Evolutionary conservation across 2,888 invertebrate species (phyloP).

Genomic region (Zaprionus obscuricornis): DNA sequence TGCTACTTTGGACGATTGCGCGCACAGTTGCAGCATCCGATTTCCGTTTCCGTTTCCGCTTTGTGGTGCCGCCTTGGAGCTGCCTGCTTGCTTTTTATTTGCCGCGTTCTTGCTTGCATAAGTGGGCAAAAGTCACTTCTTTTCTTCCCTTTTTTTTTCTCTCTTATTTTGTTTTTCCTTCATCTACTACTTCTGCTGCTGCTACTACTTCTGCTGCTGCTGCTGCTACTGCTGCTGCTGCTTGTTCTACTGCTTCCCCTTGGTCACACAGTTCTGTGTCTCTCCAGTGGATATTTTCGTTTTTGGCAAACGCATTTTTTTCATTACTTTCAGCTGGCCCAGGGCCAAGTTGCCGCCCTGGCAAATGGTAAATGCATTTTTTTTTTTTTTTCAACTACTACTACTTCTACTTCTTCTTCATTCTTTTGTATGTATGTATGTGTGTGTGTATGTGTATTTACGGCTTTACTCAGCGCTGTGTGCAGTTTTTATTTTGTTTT

Average conservation of each 20-base stretch:
- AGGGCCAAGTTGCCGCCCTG: slow-evolving; percentile 57
- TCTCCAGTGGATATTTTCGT: slow-evolving; percentile 45
- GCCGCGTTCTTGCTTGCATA: slow-evolving; percentile 68
- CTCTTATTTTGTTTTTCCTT: too few relatives aligned
- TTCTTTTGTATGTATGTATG: slow-evolving; percentile 37
- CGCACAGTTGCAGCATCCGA: slow-evolving; percentile 76
- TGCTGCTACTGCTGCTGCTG: slow-evolving; percentile 14
- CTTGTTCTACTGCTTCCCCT: slow-evolving; percentile 13
- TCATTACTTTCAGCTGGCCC: slow-evolving; percentile 71
- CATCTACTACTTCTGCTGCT: too few relatives aligned
- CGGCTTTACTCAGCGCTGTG: slow-evolving; percentile 24
- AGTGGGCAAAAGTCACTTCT: slow-evolving; percentile 66
- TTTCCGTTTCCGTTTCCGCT: slow-evolving; percentile 78
- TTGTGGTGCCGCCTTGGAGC: slow-evolving; percentile 70
- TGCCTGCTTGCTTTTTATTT: slow-evolving; percentile 70
- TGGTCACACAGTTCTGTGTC: too few relatives aligned
- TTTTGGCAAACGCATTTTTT: slow-evolving; percentile 75
- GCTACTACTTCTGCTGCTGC: too few relatives aligned
- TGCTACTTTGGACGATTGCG: slow-evolving; percentile 59
- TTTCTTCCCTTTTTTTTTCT: too few relatives aligned
- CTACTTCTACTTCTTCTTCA: too few relatives aligned
- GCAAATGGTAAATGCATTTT: slow-evolving; percentile 61
- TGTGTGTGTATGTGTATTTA: slow-evolving; percentile 23
- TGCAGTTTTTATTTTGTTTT: slow-evolving; percentile 22
- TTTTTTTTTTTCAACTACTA: too few relatives aligned